Base-by-base conservation (phyloP, 2,113 vertebrate species). In the Micronycteris hirsuta region DNA sequence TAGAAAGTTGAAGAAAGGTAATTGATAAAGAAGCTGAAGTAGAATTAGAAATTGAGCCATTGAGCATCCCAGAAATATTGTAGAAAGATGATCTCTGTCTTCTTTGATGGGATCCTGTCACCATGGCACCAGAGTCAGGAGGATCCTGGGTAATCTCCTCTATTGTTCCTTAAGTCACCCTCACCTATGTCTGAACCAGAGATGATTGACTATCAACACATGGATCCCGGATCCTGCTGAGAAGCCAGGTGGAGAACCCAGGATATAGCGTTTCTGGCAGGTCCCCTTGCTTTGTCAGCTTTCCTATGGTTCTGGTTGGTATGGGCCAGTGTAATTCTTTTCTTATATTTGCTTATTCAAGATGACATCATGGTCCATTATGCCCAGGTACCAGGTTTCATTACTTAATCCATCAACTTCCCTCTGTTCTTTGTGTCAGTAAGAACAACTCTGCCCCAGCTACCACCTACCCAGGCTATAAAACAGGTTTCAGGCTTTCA, bases 401-500 rank as follows among this genome's bases (percentile, higher is more conserved):
- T 95, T 96, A 96, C 95, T 78, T 85, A 96, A 54, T 47, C 91
- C 82, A 93, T 93, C 95, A 92, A 67, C 77, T 95, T 89, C 68
- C 96, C 52, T 91, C 74, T 87, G 52, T 90, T 93, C 54, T 94
- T 77, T 94, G 92, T 88, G 61, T 97, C 87, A 91, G 71, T 90
- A 74, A 96, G 95, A 97, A 94, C 95, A 97, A 84, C 54, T 80
- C 70, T 96, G 67, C 26, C 76, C 36, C 77, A 96, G 87, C 77
- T 92, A 95, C 85, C 54, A 10, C 92, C 94, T 45, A 94, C 82
- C 61, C 3, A 89, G 68, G 78, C 90, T 95, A 96, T 91, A 97
- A 98, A 98, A 97, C 96, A 90, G 92, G 93, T 97, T 97, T 96
- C n/a, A 81, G 81, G 58, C 43, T 93, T 96, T 91, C 95, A 97